Evolutionary conservation across 2,113 vertebrate genomes (phyloP).

Genomic region (Picathartes gymnocephalus): DNA sequence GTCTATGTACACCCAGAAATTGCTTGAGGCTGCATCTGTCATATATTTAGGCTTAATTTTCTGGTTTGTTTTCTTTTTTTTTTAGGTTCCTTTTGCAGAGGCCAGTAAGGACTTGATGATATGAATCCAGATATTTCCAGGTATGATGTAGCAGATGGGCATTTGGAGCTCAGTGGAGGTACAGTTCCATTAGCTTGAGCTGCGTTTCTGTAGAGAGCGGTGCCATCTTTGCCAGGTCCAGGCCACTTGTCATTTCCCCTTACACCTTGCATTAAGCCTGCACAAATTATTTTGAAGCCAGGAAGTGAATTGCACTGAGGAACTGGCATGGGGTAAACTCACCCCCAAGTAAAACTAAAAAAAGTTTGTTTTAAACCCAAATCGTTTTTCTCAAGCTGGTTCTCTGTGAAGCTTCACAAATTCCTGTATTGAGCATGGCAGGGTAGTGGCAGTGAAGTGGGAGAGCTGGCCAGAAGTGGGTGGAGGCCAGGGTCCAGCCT

Average conservation of each 20-base stretch:
- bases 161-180: background rate
- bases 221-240: too few species aligned
- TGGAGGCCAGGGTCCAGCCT: background rate
- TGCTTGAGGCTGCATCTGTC: background rate
- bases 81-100: background rate
- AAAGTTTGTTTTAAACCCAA: background rate
- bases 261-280: background rate
- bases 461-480: background rate
- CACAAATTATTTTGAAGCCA: background rate
- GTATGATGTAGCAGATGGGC: background rate
- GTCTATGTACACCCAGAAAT: background rate
- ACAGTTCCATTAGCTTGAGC: background rate
- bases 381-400: background rate
- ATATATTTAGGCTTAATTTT: background rate
- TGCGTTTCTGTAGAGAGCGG: background rate
- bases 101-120: background rate
- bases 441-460: background rate
- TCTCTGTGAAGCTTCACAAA: background rate
- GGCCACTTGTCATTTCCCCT: background rate
- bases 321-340: background rate
- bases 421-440: rapidly evolving
- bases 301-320: background rate
- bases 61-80: background rate
- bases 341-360: background rate
- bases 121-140: background rate